phyloP scores from a whole-genome alignment of 64 coral and sea anemone genomes.

The Dendronephthya gigantea region DNA sequence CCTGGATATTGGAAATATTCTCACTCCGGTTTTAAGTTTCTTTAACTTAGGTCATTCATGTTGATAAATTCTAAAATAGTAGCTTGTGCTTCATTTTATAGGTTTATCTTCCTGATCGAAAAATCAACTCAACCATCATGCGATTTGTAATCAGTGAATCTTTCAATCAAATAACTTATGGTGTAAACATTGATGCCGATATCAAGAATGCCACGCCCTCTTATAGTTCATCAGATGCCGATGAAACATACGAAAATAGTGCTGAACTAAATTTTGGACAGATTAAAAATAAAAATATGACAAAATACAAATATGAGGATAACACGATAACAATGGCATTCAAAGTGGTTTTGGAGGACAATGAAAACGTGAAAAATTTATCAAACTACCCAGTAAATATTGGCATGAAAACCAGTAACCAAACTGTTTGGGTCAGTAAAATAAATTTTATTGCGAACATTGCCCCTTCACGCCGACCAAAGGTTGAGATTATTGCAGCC shows the following conservation, averaged over 20 bases:
- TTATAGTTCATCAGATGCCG: conserved; percentile 54
- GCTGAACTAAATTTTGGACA: conserved; percentile 57
- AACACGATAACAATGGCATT: conserved; percentile 62
- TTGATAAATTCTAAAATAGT: too few species aligned
- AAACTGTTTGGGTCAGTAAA: conserved; percentile 90
- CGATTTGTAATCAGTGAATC: conserved; percentile 20
- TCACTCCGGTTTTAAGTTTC: too few species aligned
- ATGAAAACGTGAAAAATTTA: conserved; percentile 55
- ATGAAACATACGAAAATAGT: conserved; percentile 41
- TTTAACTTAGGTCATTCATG: too few species aligned
- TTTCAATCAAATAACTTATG: conserved; percentile 26
- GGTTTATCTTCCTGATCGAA: conserved; percentile 59
- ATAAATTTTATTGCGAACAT: conserved; percentile 45
- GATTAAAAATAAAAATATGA: conserved; percentile 21
- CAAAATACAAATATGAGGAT: neutral
- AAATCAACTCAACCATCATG: conserved; percentile 49
- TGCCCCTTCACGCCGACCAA: conserved; percentile 37
- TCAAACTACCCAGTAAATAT: conserved; percentile 65
- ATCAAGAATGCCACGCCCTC: too few species aligned
- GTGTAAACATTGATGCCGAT: conserved; percentile 35
- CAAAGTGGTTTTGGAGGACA: conserved; percentile 66
- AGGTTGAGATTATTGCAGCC: conserved; percentile 34
- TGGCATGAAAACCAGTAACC: conserved; percentile 56
- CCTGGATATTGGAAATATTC: too few species aligned
- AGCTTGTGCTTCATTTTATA: neutral